Evolutionary conservation across 53 echinoderm and acorn worm genomes (phyloP).

Genomic region (Luidia sarsii): DNA sequence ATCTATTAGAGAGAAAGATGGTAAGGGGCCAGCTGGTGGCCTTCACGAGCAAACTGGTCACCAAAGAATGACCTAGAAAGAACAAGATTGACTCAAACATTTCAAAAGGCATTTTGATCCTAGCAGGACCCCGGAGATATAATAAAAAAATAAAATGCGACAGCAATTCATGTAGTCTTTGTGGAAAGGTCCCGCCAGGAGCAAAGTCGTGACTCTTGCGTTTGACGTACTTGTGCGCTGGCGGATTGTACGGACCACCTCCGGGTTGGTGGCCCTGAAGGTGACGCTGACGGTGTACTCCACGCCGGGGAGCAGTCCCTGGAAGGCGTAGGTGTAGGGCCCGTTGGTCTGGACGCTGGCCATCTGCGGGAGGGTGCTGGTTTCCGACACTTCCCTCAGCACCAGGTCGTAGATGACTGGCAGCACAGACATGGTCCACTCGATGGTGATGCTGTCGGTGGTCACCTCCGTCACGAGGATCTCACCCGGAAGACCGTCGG

Average conservation of each 20-base stretch:
- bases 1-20: no score
- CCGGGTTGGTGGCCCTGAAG: conserved; percentile 39
- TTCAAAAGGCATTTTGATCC: no score
- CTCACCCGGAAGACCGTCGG: conserved; percentile 58
- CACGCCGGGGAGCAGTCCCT: conserved; percentile 8
- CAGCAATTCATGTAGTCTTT: no score
- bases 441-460: conserved; percentile 23
- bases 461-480: conserved; percentile 52
- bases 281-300: conserved; percentile 37
- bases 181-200: no score
- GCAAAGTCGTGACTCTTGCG: no score
- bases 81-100: no score
- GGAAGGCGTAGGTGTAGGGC: conserved; percentile 10
- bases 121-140: no score
- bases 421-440: conserved; percentile 31
- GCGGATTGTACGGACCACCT: conserved; percentile 16
- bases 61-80: neutral
- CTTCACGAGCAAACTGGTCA: neutral
- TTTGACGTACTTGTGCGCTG: conserved; percentile 66
- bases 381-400: neutral
- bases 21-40: neutral
- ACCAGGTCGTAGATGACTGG: neutral
- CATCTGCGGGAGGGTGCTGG: neutral
- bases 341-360: neutral
- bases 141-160: no score